Conservation (phyloP, 2,113 vertebrate species). For the Otis tarda region DNA sequence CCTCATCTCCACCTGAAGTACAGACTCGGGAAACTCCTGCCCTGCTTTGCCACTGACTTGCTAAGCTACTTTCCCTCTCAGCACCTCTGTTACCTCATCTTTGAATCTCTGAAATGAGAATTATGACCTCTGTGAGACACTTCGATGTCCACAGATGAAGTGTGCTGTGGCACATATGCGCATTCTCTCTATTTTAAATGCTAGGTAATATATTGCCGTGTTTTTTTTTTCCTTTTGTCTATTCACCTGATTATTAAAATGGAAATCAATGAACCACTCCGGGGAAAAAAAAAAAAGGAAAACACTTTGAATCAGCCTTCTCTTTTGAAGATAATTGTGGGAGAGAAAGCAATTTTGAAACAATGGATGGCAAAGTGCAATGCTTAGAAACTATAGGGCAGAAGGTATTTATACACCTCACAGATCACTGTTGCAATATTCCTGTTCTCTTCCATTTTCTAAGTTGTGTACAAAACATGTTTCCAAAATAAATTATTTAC, state of each 20-base stretch:
- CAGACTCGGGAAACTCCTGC: background rate
- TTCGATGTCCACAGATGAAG: constrained; percentile 16
- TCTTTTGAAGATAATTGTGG: constrained; percentile 7
- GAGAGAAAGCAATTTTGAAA: constrained; percentile 27
- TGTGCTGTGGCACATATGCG: background rate
- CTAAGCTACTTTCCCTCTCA: constrained; percentile 29
- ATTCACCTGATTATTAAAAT: background rate
- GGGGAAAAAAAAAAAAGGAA: background rate
- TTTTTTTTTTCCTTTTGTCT: background rate
- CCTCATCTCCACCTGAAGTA: background rate
- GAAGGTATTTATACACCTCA: background rate
- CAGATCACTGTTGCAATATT: background rate
- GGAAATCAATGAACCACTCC: background rate
- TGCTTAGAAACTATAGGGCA: background rate
- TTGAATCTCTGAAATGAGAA: constrained; percentile 26
- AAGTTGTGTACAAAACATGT: background rate
- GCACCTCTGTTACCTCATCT: constrained; percentile 15
- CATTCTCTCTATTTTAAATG: background rate
- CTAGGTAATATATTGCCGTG: background rate
- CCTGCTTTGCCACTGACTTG: background rate
- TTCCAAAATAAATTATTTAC: background rate
- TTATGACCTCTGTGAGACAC: background rate
- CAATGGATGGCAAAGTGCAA: background rate
- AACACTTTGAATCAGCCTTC: background rate
- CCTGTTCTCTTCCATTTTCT: background rate